These are phyloP conservation scores for Siniperca scherzeri DNA, from an alignment of 2,797 vertebrate genomes.

Conservation along the genomic window DNA sequence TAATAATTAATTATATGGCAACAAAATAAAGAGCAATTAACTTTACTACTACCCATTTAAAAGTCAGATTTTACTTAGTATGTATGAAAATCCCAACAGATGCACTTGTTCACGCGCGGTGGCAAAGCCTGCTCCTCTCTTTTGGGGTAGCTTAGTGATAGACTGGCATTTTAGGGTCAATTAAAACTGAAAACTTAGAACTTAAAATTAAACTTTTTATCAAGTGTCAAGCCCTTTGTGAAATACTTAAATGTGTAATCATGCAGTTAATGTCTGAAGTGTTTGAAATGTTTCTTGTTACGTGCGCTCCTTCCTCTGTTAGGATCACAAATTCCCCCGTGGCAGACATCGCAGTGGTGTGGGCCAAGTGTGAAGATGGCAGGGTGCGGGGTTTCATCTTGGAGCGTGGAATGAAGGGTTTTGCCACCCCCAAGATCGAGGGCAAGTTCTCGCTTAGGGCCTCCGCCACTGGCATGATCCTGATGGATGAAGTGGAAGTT, in stretches of 20 bases:
- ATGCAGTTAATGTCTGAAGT: neutral
- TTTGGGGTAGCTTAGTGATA: neutral
- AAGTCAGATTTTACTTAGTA: neutral
- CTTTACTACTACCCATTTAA: neutral
- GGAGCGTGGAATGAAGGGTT: slow-evolving; percentile 89
- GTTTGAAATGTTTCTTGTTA: neutral
- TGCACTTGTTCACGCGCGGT: too few species aligned
- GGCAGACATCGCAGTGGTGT: slow-evolving; percentile 91
- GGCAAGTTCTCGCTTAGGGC: slow-evolving; percentile 93
- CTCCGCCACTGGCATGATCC: slow-evolving; percentile 91
- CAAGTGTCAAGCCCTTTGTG: neutral
- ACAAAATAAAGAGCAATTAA: neutral
- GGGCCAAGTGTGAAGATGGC: slow-evolving; percentile 90
- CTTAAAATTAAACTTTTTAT: neutral
- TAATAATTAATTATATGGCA: neutral
- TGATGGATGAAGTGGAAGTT: slow-evolving; percentile 92
- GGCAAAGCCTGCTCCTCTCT: too few species aligned
- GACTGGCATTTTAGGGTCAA: neutral
- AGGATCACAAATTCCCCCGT: slow-evolving; percentile 93
- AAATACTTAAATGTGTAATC: neutral
- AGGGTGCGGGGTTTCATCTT: slow-evolving; percentile 90
- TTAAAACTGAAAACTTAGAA: neutral
- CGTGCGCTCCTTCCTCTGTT: neutral
- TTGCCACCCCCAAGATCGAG: slow-evolving; percentile 90
- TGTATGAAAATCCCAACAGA: too few species aligned